Percentiles rank a stretch among this genome's conserved stretches.
phyloP scores from a whole-genome alignment of 2,797 vertebrate genomes.

The Podarcis siculus region DNA sequence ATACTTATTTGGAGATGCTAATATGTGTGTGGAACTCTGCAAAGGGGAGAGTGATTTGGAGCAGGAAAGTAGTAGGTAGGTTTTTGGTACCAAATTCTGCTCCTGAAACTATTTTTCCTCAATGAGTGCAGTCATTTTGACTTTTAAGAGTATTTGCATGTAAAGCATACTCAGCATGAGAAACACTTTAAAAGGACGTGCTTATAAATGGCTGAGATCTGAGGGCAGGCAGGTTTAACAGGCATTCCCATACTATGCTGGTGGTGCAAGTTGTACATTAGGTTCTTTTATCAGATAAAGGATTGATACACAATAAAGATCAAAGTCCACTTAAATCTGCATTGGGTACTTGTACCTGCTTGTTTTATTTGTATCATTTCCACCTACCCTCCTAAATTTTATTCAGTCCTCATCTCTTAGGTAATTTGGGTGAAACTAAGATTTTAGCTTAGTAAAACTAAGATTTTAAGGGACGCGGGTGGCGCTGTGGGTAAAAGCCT shows the following conservation, averaged over 20 bases:
- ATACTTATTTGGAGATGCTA: not conserved
- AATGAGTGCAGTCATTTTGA: not conserved
- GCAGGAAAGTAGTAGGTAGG: not conserved
- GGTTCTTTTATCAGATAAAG: not conserved
- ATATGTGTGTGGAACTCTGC: not conserved
- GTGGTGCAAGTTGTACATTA: not conserved
- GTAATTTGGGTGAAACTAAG: not conserved
- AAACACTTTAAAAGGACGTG: not conserved
- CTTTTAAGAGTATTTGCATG: not conserved
- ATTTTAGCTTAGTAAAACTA: too few relatives aligned
- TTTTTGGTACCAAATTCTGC: not conserved
- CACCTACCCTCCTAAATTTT: not conserved
- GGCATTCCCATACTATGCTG: not conserved
- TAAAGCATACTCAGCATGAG: not conserved
- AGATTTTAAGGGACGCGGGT: too few relatives aligned
- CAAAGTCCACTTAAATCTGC: not conserved
- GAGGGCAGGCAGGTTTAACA: not conserved
- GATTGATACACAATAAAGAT: not conserved
- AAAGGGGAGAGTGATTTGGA: not conserved
- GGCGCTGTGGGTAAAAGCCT: too few relatives aligned
- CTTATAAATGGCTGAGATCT: not conserved
- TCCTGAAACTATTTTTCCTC: not conserved
- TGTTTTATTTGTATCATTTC: not conserved
- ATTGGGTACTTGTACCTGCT: not conserved
- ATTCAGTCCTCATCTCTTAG: not conserved